phyloP scores from a whole-genome alignment of 2,113 vertebrate species.

The Fulica atra region DNA sequence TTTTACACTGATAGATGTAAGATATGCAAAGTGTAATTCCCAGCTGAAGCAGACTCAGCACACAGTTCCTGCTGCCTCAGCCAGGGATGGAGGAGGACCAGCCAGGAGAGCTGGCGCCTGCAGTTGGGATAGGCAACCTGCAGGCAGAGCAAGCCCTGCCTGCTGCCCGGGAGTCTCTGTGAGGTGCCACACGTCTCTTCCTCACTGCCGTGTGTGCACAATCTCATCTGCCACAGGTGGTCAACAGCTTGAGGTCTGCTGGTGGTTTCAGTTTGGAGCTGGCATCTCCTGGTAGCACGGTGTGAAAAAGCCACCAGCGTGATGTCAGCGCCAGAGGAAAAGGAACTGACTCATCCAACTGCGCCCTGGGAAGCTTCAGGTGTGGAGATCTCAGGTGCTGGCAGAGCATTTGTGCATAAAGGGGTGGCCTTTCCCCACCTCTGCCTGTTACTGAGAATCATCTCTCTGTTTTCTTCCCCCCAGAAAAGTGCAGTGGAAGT shows the following conservation, averaged over 20 bases:
- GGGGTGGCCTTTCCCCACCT: neutral
- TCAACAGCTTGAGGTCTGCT: neutral
- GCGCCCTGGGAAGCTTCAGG: neutral
- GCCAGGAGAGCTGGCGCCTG: neutral
- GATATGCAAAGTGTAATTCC: constrained; percentile 62
- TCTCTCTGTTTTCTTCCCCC: neutral
- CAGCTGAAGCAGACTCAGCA: constrained; percentile 63
- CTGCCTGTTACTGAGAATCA: neutral
- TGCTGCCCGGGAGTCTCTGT: neutral
- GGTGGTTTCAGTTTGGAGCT: neutral
- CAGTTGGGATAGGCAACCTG: neutral
- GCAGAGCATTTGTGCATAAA: neutral
- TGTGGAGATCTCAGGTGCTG: neutral
- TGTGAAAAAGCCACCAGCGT: neutral
- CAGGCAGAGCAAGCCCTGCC: neutral
- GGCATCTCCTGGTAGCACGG: rapidly evolving
- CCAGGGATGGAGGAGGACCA: neutral
- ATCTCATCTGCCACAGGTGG: neutral
- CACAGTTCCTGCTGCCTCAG: constrained; percentile 48
- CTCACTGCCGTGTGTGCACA: neutral
- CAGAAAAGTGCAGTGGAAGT: neutral
- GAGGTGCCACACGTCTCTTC: neutral
- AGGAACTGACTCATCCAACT: neutral
- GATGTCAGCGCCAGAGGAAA: neutral
- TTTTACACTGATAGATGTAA: constrained; percentile 62